Evolutionary conservation across 2,888 invertebrate species (phyloP).

Genomic region (Alsophila aescularia): DNA sequence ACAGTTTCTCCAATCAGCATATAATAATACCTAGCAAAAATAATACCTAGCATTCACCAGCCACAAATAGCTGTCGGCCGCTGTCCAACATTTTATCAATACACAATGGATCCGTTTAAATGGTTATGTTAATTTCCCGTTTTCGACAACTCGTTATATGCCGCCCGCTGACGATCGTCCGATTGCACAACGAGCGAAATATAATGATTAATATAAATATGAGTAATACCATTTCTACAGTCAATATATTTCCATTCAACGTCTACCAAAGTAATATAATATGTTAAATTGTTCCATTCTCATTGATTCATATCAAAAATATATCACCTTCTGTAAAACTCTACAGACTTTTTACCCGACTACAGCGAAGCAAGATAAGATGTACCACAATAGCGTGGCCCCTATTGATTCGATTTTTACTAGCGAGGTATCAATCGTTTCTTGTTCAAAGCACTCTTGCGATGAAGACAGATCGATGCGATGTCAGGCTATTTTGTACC

Average conservation of each 20-base stretch:
- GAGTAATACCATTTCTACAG: neutral
- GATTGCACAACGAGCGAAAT: conserved; percentile 10
- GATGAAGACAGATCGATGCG: too few relatives aligned
- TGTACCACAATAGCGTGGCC: too few relatives aligned
- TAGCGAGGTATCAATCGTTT: too few relatives aligned
- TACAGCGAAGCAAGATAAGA: too few relatives aligned
- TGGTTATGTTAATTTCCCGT: conserved; percentile 34
- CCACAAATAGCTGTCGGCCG: neutral
- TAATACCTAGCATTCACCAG: neutral
- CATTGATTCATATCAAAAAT: too few relatives aligned
- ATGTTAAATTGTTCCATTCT: too few relatives aligned
- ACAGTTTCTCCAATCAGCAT: neutral
- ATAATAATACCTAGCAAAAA: neutral
- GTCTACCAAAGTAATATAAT: too few relatives aligned
- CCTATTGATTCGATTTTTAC: too few relatives aligned
- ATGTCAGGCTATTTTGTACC: too few relatives aligned
- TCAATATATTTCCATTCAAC: neutral
- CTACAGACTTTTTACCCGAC: too few relatives aligned
- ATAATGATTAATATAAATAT: neutral
- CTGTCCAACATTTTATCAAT: conserved; percentile 5
- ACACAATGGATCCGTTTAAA: conserved; percentile 28
- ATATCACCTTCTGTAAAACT: too few relatives aligned
- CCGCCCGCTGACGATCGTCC: conserved; percentile 10
- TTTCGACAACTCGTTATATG: conserved; percentile 39
- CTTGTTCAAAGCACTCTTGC: too few relatives aligned